A percentile compares a stretch with the other conserved stretches of the same genome.
These are phyloP conservation scores for Pangasius macronema DNA, from an alignment of 2,797 vertebrate genomes.

Conservation along the genomic window DNA sequence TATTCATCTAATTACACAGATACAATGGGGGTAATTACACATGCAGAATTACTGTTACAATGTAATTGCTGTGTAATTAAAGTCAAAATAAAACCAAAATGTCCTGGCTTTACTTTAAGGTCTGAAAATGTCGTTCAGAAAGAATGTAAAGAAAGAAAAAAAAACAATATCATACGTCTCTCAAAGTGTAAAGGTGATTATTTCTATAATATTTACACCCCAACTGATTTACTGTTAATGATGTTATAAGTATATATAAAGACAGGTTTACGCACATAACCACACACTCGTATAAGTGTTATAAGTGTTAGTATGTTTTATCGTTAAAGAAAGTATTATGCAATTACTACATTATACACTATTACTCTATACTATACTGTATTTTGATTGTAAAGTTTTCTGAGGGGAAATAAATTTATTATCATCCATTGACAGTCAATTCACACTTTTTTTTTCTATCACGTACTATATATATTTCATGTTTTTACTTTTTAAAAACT, in stretches of 20 bases:
- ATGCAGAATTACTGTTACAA: conserved; percentile 77
- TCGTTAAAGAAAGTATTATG: not conserved
- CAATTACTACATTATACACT: not conserved
- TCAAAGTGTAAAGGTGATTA: too few relatives aligned
- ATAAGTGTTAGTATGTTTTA: not conserved
- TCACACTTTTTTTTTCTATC: not conserved
- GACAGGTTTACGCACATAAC: not conserved
- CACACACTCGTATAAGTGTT: not conserved
- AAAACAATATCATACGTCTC: too few relatives aligned
- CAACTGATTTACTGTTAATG: not conserved
- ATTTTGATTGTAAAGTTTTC: not conserved
- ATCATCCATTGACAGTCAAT: not conserved
- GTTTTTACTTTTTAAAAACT: not conserved
- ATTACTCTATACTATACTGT: not conserved
- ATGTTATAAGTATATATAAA: not conserved
- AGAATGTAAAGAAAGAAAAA: too few relatives aligned
- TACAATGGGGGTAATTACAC: conserved; percentile 82
- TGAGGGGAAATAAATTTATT: not conserved
- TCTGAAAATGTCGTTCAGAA: too few relatives aligned
- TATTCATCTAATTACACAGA: conserved; percentile 82
- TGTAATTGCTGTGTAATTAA: conserved; percentile 84
- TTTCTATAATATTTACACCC: not conserved
- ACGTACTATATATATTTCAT: not conserved
- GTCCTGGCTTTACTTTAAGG: conserved; percentile 64
- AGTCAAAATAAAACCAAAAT: conserved; percentile 69